Base-by-base conservation (phyloP, 1,140 invertebrate species). In the Drosophila lini region DNA sequence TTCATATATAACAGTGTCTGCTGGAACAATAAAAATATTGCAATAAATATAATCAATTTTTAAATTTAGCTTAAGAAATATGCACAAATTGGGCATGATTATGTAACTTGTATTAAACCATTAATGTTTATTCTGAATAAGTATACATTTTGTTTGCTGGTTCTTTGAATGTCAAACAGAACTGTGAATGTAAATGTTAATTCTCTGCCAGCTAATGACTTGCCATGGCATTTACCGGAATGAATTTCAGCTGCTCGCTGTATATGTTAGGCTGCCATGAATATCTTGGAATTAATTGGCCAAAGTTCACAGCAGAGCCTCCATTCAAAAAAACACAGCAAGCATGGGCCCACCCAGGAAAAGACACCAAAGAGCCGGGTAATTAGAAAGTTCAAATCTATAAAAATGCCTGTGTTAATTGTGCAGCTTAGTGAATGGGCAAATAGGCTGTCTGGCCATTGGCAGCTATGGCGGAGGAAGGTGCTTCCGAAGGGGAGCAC, bases 371-470 rank as follows among this genome's bases (percentile, higher is more conserved):
- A 3, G 22, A 53, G n/a, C 28, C 10, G 62, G 62, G 61, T 71
- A 71, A 71, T 71, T 71, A 71, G 65, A 71, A 71, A 71, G 68
- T 71, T 71, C 68, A 71, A 70, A 71, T 50, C 65, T 41, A 71
- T 71, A 70, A 71, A 71, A 70, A 70, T 50, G 42, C 67, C 65
- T 19, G 64, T n/a, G 31, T 58, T 71, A 70, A 71, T 71, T 71
- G 38, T 58, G 36, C 64, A 22, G 52, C 34, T 71, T 70, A 70
- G 48, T 68, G 63, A 70, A 47, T 70, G 64, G 42, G n/a, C 36
- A 36, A 53, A 47, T 71, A 47, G 52, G 44, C 50, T 3, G 45
- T n/a, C 6, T 9, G 28, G 5, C 25, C 7, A 40, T 11, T 22
- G 57, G 16, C 11, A 36, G 19, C 22, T 10, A 3, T n/a, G 22